A percentile compares a stretch with the other conserved stretches of the same genome.
phyloP scores from a whole-genome alignment of 2,888 invertebrate genomes.

The Lithophane ornitopus region DNA sequence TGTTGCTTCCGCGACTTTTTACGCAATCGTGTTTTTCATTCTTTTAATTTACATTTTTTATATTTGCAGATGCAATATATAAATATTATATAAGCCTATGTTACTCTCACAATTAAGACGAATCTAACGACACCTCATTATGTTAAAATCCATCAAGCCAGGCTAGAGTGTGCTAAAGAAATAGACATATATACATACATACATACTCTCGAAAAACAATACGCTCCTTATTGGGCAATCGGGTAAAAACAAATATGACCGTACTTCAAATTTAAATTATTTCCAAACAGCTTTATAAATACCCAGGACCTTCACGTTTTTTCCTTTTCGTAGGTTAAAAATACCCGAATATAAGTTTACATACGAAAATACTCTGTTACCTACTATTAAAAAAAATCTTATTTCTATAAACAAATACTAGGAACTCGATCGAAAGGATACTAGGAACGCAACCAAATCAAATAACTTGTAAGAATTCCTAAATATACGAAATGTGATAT shows the following conservation, averaged over 20 bases:
- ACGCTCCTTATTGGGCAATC: background rate
- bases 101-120: no score
- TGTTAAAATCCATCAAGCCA: background rate
- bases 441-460: background rate
- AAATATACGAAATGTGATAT: constrained; percentile 20
- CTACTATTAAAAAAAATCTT: background rate
- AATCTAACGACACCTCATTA: no score
- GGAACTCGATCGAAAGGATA: background rate
- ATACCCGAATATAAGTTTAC: background rate
- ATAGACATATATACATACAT: background rate
- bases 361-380: no score
- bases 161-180: background rate
- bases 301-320: background rate
- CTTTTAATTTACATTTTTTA: no score
- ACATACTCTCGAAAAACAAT: background rate
- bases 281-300: background rate
- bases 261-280: background rate
- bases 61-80: no score
- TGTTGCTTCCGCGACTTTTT: no score
- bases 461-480: constrained; percentile 23
- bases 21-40: no score
- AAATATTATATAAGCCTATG: no score
- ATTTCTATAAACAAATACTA: background rate
- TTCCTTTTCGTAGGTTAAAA: background rate
- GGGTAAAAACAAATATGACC: background rate